Percentiles rank a stretch among this genome's conserved stretches.
These are phyloP conservation scores for Oryzaephilus surinamensis DNA, from an alignment of 1,140 invertebrate genomes.

Conservation along the genomic window DNA sequence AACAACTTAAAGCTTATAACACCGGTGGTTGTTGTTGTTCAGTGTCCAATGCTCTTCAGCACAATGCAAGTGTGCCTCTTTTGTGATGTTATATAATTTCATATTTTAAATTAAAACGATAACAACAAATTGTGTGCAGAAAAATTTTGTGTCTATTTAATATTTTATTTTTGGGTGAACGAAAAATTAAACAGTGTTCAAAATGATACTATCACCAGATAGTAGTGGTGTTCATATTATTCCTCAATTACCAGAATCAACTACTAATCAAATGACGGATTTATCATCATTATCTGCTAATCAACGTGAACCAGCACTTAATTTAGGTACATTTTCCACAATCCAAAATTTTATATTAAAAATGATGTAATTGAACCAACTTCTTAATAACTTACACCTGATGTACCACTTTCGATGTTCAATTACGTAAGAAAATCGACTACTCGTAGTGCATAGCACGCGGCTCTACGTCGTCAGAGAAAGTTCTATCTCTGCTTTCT, in stretches of 20 bases:
- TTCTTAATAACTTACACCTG: conserved; percentile 3
- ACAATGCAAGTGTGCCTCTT: conserved; percentile 1
- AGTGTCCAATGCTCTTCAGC: too few species aligned
- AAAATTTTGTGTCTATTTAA: not conserved
- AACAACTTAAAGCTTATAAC: too few species aligned
- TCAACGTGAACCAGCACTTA: conserved; percentile 30
- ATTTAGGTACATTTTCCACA: conserved; percentile 34
- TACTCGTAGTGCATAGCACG: too few species aligned
- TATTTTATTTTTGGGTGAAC: conserved; percentile 1
- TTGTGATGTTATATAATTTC: not conserved
- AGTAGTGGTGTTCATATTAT: conserved; percentile 26
- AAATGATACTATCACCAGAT: conserved; percentile 35
- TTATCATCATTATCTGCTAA: conserved; percentile 13
- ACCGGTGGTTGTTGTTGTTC: too few species aligned
- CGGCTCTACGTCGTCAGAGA: conserved; percentile 17
- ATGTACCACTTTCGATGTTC: conserved; percentile 12
- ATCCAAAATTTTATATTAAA: too few species aligned
- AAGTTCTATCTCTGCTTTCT: conserved; percentile 10
- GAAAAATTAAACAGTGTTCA: too few species aligned
- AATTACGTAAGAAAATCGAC: too few species aligned
- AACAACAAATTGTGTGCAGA: not conserved
- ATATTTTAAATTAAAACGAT: too few species aligned
- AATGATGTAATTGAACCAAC: too few species aligned
- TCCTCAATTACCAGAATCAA: conserved; percentile 26
- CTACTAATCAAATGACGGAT: conserved; percentile 18